Percentiles rank a stretch among this genome's conserved stretches.
Conservation (phyloP, 2,113 vertebrate species). For the Crocuta crocuta region DNA sequence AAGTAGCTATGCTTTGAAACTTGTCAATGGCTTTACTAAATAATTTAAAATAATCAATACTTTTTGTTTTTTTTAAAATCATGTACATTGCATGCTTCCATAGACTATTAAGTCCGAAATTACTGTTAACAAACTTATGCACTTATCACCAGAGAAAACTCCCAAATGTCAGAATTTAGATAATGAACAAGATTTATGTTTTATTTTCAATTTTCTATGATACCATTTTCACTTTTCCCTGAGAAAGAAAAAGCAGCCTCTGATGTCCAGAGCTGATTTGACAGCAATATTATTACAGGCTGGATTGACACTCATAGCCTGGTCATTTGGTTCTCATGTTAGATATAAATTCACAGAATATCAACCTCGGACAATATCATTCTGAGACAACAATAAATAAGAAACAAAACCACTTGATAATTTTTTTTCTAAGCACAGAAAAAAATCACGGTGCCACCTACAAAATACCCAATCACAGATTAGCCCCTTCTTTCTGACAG, state of each 20-base stretch:
- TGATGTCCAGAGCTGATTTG: background rate
- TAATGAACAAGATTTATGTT: background rate
- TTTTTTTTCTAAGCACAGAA: background rate
- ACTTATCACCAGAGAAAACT: background rate
- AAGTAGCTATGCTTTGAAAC: background rate
- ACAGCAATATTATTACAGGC: background rate
- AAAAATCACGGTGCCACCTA: background rate
- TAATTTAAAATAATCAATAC: background rate
- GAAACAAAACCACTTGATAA: background rate
- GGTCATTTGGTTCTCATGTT: background rate
- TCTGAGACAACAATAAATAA: background rate
- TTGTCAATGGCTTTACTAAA: background rate
- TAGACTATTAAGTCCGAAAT: background rate
- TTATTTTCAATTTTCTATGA: constrained; percentile 20
- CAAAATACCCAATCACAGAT: background rate
- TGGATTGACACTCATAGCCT: background rate
- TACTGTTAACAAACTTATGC: background rate
- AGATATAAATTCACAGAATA: background rate
- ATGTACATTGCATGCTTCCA: background rate
- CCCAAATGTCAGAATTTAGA: background rate
- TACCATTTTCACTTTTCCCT: background rate
- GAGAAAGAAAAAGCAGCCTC: background rate
- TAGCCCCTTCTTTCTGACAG: background rate
- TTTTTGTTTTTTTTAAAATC: background rate
- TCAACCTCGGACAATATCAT: background rate